These are phyloP conservation scores for Hippocampus kuda DNA, from an alignment of 2,797 vertebrate species.

Conservation along the genomic window DNA sequence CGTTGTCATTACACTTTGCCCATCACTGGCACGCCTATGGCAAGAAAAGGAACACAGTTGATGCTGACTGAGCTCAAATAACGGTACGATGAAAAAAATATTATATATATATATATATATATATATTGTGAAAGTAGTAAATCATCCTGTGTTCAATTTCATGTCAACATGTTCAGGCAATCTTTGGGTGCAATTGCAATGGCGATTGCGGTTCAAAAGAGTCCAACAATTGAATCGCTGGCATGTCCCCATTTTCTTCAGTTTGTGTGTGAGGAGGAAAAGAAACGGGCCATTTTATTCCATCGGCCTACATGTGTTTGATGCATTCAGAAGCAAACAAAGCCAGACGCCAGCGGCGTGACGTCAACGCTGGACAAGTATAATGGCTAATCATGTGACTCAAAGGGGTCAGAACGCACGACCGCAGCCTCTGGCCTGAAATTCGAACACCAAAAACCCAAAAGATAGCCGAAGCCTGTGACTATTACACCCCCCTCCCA, in stretches of 20 bases:
- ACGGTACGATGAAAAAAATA: not conserved
- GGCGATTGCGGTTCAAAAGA: not conserved
- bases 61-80: not conserved
- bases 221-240: not conserved
- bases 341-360: conserved; percentile 38
- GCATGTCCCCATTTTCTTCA: not conserved
- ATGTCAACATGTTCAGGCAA: not conserved
- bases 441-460: not conserved
- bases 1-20: no score
- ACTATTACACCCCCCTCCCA: no score
- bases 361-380: conserved; percentile 20
- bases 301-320: conserved; percentile 38
- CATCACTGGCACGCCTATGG: not conserved
- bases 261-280: conserved; percentile 7
- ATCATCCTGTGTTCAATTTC: not conserved
- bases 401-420: conserved; percentile 17
- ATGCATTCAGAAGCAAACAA: conserved; percentile 43
- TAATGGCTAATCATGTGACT: conserved; percentile 22
- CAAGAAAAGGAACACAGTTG: no score
- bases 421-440: conserved; percentile 10
- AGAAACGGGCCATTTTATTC: conserved; percentile 27
- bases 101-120: no score
- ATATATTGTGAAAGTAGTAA: not conserved
- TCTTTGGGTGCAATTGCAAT: not conserved
- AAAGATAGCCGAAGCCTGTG: not conserved